Percentiles rank a stretch among this genome's conserved stretches.
phyloP scores from a whole-genome alignment of 2,113 vertebrate species.

The Mesitornis unicolor region DNA sequence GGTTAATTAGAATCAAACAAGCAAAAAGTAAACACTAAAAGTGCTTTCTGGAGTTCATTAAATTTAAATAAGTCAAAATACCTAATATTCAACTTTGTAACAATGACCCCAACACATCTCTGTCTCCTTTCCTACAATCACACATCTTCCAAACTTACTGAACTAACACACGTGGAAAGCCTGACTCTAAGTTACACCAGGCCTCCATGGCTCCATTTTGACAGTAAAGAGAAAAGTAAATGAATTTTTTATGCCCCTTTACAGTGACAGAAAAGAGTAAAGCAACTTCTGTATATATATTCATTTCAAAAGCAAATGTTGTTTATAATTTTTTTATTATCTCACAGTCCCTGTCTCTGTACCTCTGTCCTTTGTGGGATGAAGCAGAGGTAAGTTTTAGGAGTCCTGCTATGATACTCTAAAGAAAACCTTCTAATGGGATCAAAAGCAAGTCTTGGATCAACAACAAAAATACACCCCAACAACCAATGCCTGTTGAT shows the following conservation, averaged over 20 bases:
- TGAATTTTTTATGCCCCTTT: not conserved
- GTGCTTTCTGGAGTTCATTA: slow-evolving; percentile 50
- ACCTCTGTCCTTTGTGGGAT: not conserved
- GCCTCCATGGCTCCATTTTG: not conserved
- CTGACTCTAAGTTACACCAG: not conserved
- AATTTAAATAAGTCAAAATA: slow-evolving; percentile 64
- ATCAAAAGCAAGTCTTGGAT: not conserved
- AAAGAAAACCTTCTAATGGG: not conserved
- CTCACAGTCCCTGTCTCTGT: not conserved
- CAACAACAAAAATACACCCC: not conserved
- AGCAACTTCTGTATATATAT: not conserved
- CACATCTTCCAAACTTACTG: not conserved
- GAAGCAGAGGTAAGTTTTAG: not conserved
- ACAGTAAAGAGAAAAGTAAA: not conserved
- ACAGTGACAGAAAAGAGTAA: not conserved
- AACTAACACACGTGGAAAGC: not conserved
- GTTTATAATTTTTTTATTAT: not conserved
- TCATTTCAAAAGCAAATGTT: not conserved
- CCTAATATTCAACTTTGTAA: not conserved
- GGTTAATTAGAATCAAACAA: slow-evolving; percentile 69
- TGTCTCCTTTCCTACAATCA: not conserved
- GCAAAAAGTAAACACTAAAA: slow-evolving; percentile 66
- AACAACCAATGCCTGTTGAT: not conserved
- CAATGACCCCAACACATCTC: not conserved
- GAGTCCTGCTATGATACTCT: not conserved